Percentiles rank a stretch among this genome's conserved stretches.
These are phyloP conservation scores for Drosophila quadrilineata DNA, from an alignment of 1,140 invertebrate species.

Conservation along the genomic window DNA sequence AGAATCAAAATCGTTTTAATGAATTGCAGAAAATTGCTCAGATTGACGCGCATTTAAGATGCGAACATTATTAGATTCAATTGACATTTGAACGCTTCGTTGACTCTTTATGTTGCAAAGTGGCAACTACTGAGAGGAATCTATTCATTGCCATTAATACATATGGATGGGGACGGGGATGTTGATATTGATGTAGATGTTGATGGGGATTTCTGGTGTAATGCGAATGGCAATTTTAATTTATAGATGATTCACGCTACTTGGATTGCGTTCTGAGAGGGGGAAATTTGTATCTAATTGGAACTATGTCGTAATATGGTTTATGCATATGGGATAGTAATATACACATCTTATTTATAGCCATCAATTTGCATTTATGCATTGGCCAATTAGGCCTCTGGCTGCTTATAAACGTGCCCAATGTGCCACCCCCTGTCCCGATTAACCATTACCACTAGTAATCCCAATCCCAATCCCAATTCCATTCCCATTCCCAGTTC, in stretches of 20 bases:
- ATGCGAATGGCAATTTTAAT: conserved; percentile 2
- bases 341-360: conserved; percentile 58
- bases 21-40: conserved; percentile 73
- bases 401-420: conserved; percentile 29
- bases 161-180: neutral
- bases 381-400: conserved; percentile 63
- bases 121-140: neutral
- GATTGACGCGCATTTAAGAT: conserved; percentile 53
- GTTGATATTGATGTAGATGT: too few relatives aligned
- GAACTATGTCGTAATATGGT: neutral
- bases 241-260: neutral
- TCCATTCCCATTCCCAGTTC: conserved; percentile 10
- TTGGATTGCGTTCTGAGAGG: neutral
- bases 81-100: conserved; percentile 33
- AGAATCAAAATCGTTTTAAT: conserved; percentile 66
- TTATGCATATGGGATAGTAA: conserved; percentile 17
- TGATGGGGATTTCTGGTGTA: neutral
- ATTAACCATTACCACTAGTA: conserved; percentile 1
- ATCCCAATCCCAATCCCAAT: neutral
- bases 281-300: neutral
- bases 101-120: conserved; percentile 15
- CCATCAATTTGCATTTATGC: conserved; percentile 64
- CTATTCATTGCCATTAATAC: too few relatives aligned
- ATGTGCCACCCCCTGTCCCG: neutral
- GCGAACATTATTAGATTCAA: conserved; percentile 34